phyloP scores from a whole-genome alignment of 2,797 vertebrate species.

The Spinibarbus caldwelli region DNA sequence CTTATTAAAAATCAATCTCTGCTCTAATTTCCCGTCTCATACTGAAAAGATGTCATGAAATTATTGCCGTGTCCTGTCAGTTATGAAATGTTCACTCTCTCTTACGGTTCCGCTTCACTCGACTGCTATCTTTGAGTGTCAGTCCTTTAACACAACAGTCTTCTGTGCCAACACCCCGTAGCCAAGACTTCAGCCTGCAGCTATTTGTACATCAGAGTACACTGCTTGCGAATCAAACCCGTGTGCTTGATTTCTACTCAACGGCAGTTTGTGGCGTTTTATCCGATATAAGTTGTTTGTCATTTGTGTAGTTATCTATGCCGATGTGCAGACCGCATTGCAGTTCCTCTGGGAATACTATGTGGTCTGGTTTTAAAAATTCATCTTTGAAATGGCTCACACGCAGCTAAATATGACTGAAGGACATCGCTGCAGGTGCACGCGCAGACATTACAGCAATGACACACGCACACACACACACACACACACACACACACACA shows the following conservation, averaged over 20 bases:
- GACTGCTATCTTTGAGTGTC: conserved; percentile 36
- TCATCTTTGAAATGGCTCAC: conserved; percentile 53
- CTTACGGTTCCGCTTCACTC: conserved; percentile 20
- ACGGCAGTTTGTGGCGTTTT: neutral
- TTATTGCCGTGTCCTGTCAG: neutral
- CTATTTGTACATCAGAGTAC: neutral
- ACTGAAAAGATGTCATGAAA: conserved; percentile 9
- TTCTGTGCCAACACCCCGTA: conserved; percentile 54
- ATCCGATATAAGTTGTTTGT: neutral
- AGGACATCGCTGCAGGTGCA: conserved; percentile 61
- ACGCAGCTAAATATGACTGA: conserved; percentile 37
- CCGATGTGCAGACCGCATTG: conserved; percentile 73
- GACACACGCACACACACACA: conserved; percentile 41
- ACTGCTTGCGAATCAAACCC: neutral
- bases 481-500: neutral
- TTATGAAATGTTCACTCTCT: neutral
- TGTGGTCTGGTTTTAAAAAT: conserved; percentile 66
- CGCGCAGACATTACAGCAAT: conserved; percentile 51
- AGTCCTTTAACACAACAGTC: conserved; percentile 22
- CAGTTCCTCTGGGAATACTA: conserved; percentile 71
- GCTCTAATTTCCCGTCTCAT: neutral
- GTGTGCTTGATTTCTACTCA: neutral
- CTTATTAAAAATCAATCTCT: conserved; percentile 2
- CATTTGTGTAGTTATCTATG: neutral
- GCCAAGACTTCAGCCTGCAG: neutral